These are phyloP conservation scores for Busseola fusca DNA, from an alignment of 2,888 invertebrate genomes.

Conservation along the genomic window DNA sequence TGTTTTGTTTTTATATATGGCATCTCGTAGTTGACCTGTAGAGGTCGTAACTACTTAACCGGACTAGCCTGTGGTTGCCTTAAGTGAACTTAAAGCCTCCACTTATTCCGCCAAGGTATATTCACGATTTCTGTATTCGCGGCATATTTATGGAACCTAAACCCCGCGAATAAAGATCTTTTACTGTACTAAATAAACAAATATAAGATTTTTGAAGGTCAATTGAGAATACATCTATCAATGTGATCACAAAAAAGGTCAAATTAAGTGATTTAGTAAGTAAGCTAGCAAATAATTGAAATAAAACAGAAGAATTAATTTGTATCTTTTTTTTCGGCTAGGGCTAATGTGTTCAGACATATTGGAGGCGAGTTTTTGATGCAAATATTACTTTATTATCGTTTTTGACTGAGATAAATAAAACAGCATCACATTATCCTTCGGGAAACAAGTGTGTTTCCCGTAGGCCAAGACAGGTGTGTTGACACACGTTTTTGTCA, in stretches of 20 bases:
- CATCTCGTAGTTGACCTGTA: too few relatives aligned
- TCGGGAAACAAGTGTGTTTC: background rate
- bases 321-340: slow-evolving; percentile 84
- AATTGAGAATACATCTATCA: slow-evolving; percentile 15
- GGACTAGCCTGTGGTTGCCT: too few relatives aligned
- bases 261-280: slow-evolving; percentile 29
- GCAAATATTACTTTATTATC: slow-evolving; percentile 54
- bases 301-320: slow-evolving; percentile 75
- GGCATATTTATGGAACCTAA: too few relatives aligned
- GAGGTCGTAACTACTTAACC: too few relatives aligned
- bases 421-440: background rate
- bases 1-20: too few relatives aligned
- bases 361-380: slow-evolving; percentile 83
- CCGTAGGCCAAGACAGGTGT: background rate
- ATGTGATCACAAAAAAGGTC: slow-evolving; percentile 14
- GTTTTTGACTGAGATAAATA: background rate
- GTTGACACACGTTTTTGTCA: too few relatives aligned
- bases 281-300: slow-evolving; percentile 67
- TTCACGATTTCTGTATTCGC: too few relatives aligned
- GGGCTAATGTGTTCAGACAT: slow-evolving; percentile 87
- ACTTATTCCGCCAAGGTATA: too few relatives aligned
- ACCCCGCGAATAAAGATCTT: too few relatives aligned
- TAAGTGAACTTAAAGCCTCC: too few relatives aligned
- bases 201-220: background rate
- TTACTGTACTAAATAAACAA: slow-evolving; percentile 5